Evolutionary conservation across 2,797 vertebrate species (phyloP).

Genomic region (Mionectes olivaceus): DNA sequence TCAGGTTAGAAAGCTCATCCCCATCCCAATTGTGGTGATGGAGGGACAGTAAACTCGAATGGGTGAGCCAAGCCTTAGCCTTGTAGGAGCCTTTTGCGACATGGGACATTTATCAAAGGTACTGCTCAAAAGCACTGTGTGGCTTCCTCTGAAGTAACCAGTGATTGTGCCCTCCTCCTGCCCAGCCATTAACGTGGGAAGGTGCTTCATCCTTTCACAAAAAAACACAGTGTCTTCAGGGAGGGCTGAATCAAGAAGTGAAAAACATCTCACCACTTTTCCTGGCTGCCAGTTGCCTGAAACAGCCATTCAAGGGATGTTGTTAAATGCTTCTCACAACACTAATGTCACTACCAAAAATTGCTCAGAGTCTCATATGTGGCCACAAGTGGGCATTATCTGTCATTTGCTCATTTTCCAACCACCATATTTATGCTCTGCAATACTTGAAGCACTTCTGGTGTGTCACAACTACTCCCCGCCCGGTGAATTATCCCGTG

Average conservation of each 20-base stretch:
- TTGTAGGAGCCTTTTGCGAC: not conserved
- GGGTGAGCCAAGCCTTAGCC: not conserved
- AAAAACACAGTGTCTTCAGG: not conserved
- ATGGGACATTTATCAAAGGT: not conserved
- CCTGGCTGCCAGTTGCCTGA: not conserved
- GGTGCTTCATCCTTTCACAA: not conserved
- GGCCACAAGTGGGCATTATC: not conserved
- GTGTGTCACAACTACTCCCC: not conserved
- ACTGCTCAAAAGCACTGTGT: not conserved
- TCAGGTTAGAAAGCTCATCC: not conserved
- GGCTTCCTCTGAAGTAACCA: not conserved
- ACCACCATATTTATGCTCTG: not conserved
- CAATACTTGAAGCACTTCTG: not conserved
- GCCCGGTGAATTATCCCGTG: not conserved
- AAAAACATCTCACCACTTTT: not conserved
- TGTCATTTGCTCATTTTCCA: conserved; percentile 20
- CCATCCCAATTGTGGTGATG: fast-evolving
- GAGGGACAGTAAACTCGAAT: not conserved
- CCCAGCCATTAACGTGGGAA: not conserved
- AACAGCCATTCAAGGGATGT: not conserved
- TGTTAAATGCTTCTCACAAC: not conserved
- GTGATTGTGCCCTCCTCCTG: not conserved
- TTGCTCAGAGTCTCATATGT: not conserved
- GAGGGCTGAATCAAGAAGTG: not conserved
- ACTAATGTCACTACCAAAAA: not conserved